These are phyloP conservation scores for Stomatorhinus walkeri DNA, from an alignment of 2,797 vertebrate species.

Conservation along the genomic window DNA sequence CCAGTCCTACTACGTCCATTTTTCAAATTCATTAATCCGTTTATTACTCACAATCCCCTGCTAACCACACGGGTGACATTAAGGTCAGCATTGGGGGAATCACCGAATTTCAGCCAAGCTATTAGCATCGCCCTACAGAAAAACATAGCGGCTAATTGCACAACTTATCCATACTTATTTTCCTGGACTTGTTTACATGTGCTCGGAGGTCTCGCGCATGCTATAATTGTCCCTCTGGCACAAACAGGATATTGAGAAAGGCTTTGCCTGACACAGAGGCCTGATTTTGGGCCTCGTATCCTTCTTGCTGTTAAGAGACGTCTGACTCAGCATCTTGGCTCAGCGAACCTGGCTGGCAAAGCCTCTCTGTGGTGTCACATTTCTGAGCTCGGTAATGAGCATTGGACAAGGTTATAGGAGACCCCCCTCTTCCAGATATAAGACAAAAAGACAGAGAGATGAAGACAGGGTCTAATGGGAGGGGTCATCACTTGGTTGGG, in stretches of 20 bases:
- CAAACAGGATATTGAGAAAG: conserved; percentile 26
- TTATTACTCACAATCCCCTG: background rate
- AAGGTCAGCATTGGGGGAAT: background rate
- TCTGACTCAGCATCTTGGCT: conserved; percentile 41
- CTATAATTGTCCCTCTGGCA: conserved; percentile 3
- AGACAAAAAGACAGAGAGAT: background rate
- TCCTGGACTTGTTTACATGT: background rate
- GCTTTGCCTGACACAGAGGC: background rate
- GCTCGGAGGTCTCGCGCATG: background rate
- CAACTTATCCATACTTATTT: background rate
- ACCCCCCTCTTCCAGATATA: conserved; percentile 34
- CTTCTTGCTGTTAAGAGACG: conserved; percentile 35
- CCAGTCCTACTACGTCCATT: too few species aligned
- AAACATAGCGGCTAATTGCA: background rate
- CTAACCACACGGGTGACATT: background rate
- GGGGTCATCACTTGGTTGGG: background rate
- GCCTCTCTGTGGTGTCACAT: conserved; percentile 43
- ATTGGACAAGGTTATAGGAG: background rate
- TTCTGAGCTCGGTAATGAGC: conserved; percentile 51
- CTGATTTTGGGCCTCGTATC: conserved; percentile 27
- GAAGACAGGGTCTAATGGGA: background rate
- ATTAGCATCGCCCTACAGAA: background rate
- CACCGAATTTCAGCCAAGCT: background rate
- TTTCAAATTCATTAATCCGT: background rate
- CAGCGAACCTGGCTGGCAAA: conserved; percentile 49